These are phyloP conservation scores for Phenganax stokvisi DNA, from an alignment of 92 coral and sea anemone genomes.

Conservation along the genomic window DNA sequence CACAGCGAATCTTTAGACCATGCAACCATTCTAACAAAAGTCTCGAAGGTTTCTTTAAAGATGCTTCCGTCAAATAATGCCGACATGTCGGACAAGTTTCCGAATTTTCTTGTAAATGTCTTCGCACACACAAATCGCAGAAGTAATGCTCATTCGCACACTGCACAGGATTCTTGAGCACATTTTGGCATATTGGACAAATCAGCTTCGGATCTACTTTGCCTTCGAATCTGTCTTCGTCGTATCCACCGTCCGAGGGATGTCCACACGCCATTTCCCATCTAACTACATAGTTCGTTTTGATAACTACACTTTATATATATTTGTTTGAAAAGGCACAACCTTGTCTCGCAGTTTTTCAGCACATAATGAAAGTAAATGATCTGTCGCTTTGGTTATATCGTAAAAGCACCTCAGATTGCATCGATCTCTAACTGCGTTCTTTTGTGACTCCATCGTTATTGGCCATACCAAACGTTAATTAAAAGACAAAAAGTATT, in stretches of 20 bases:
- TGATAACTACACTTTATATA: too few species aligned
- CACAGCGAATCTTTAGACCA: constrained; percentile 68
- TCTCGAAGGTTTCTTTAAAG: constrained; percentile 72
- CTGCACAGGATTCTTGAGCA: constrained; percentile 60
- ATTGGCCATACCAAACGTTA: too few species aligned
- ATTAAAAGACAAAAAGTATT: too few species aligned
- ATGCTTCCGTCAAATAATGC: constrained; percentile 79
- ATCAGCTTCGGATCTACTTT: constrained; percentile 47
- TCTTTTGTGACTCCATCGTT: too few species aligned
- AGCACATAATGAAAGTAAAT: too few species aligned
- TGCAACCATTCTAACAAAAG: constrained; percentile 76
- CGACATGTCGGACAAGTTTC: constrained; percentile 64
- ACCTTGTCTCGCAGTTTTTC: too few species aligned
- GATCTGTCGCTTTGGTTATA: too few species aligned
- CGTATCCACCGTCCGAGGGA: constrained; percentile 6
- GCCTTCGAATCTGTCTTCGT: constrained; percentile 11
- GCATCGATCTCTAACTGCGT: too few species aligned
- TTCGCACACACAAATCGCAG: constrained; percentile 53
- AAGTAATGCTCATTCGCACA: constrained; percentile 54
- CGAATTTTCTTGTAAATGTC: constrained; percentile 25
- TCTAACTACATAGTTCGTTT: neutral
- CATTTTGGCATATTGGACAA: constrained; percentile 60
- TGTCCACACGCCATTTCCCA: constrained; percentile 1
- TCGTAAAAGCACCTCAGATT: too few species aligned
- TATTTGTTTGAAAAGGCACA: too few species aligned